Evolutionary conservation across 64 coral and sea anemone genomes (phyloP).

Genomic region (Porites lutea): DNA sequence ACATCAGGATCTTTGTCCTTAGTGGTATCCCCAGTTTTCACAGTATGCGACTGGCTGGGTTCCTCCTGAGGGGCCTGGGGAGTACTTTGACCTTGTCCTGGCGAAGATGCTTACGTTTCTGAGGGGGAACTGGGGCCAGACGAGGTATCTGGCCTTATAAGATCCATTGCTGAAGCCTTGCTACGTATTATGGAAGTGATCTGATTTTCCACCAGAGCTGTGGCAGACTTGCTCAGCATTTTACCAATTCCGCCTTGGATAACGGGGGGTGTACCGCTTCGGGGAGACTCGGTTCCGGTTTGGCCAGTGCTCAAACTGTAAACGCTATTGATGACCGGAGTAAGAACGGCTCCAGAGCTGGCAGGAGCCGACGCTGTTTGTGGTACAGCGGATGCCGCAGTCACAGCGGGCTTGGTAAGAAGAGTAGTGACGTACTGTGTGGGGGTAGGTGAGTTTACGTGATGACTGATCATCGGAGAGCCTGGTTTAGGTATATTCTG

Average conservation of each 20-base stretch:
- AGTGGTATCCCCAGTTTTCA: no score
- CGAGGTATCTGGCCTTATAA: slow-evolving; percentile 50
- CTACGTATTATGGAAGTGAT: slow-evolving; percentile 87
- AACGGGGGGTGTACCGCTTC: slow-evolving; percentile 66
- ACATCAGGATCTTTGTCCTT: no score
- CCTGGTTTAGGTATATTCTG: slow-evolving; percentile 20
- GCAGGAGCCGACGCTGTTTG: slow-evolving; percentile 13
- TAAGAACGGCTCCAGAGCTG: slow-evolving; percentile 21
- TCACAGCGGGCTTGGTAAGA: slow-evolving; percentile 64
- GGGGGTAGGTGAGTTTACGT: slow-evolving; percentile 67
- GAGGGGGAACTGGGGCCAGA: slow-evolving; percentile 33
- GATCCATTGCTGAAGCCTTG: slow-evolving; percentile 91
- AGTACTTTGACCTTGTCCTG: background rate
- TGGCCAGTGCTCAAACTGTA: slow-evolving; percentile 75
- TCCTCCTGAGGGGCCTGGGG: no score
- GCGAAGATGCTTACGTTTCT: background rate
- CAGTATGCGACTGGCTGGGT: no score
- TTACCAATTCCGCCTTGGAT: slow-evolving; percentile 59
- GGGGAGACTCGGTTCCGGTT: slow-evolving; percentile 46
- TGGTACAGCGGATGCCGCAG: slow-evolving; percentile 19
- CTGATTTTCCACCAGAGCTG: slow-evolving; percentile 85
- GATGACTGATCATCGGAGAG: slow-evolving; percentile 57
- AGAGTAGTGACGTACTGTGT: slow-evolving; percentile 77
- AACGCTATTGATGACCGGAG: slow-evolving; percentile 91
- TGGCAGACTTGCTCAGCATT: slow-evolving; percentile 87